A percentile compares a stretch with the other conserved stretches of the same genome.
phyloP scores from a whole-genome alignment of 2,888 invertebrate genomes.

The Allolobophora icterica region DNA sequence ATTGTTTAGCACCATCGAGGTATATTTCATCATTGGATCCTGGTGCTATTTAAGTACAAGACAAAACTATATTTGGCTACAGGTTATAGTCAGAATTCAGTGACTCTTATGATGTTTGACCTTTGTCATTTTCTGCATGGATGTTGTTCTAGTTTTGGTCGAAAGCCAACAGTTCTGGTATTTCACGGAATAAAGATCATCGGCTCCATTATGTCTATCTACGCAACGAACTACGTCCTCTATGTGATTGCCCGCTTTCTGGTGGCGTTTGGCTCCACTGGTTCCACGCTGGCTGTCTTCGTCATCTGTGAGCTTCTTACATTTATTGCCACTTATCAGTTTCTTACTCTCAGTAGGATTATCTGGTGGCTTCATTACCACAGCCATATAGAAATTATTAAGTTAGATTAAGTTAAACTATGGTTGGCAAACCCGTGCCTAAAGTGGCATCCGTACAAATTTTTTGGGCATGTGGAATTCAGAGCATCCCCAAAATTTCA shows the following conservation, averaged over 20 bases:
- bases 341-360: not conserved
- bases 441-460: too few relatives aligned
- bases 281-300: slow-evolving; percentile 39
- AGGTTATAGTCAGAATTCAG: not conserved
- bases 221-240: slow-evolving; percentile 38
- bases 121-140: not conserved
- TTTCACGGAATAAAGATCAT: slow-evolving; percentile 40
- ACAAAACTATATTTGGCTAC: too few relatives aligned
- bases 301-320: slow-evolving; percentile 42
- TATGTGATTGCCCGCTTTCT: slow-evolving; percentile 43
- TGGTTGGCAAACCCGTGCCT: too few relatives aligned
- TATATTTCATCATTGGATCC: too few relatives aligned
- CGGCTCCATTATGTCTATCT: slow-evolving; percentile 38
- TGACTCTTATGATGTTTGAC: not conserved
- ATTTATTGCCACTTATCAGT: not conserved
- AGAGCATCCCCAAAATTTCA: too few relatives aligned
- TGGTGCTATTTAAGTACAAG: too few relatives aligned
- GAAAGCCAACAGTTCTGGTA: slow-evolving; percentile 37
- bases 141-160: slow-evolving; percentile 43
- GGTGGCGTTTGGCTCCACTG: slow-evolving; percentile 44
- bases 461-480: too few relatives aligned
- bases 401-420: not conserved
- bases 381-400: not conserved
- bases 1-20: too few relatives aligned
- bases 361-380: not conserved